Conservation (phyloP, 1,140 invertebrate species). For the Drosophila hydei region DNA sequence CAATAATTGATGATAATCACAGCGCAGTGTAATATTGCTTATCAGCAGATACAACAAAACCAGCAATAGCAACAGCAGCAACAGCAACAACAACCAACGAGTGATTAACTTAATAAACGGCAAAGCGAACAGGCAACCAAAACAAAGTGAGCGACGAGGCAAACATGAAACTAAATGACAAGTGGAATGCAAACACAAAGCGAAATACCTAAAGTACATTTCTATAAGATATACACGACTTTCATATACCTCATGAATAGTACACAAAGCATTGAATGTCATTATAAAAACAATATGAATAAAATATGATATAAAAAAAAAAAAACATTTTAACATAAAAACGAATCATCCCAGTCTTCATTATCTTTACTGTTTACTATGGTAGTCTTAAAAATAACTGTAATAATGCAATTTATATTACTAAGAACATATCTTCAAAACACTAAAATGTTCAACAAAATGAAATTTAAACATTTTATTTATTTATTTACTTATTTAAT, state of each 20-base stretch:
- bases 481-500: too few relatives aligned
- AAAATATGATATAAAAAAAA: too few relatives aligned
- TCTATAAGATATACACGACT: neutral
- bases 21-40: slow-evolving; percentile 44
- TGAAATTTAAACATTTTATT: too few relatives aligned
- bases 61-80: slow-evolving; percentile 22
- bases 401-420: too few relatives aligned
- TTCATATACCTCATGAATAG: slow-evolving; percentile 27
- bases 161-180: slow-evolving; percentile 37
- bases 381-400: too few relatives aligned
- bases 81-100: slow-evolving; percentile 27
- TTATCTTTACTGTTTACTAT: too few relatives aligned
- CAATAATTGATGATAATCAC: slow-evolving; percentile 65
- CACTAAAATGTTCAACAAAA: too few relatives aligned
- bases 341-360: too few relatives aligned
- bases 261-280: too few relatives aligned
- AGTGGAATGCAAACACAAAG: slow-evolving; percentile 46
- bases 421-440: too few relatives aligned
- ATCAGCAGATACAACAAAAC: slow-evolving; percentile 38
- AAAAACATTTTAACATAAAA: too few relatives aligned
- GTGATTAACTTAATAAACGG: slow-evolving; percentile 57
- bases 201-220: slow-evolving; percentile 11
- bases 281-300: too few relatives aligned
- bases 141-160: slow-evolving; percentile 22
- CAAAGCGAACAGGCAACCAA: slow-evolving; percentile 1